These are phyloP conservation scores for Atta texana DNA, from an alignment of 1,140 invertebrate species.

Conservation along the genomic window DNA sequence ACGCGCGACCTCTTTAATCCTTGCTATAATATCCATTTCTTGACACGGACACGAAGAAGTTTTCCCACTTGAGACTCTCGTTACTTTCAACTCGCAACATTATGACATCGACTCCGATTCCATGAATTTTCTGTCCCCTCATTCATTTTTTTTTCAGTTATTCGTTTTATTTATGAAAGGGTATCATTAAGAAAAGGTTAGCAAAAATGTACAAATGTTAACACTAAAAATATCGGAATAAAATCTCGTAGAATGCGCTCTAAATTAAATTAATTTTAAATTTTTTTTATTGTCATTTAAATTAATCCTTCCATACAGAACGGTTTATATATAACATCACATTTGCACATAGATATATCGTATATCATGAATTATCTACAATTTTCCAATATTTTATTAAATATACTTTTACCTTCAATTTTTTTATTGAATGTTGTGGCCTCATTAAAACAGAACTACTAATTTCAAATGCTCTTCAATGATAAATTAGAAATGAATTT, in stretches of 20 bases:
- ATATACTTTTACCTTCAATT: not conserved
- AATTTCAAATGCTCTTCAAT: not conserved
- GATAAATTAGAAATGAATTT: not conserved
- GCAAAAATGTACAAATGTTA: not conserved
- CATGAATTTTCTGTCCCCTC: conserved; percentile 24
- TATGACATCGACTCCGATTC: conserved; percentile 24
- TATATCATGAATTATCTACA: not conserved
- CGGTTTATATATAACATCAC: not conserved
- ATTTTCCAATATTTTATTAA: conserved; percentile 37
- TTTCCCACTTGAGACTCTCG: conserved; percentile 69
- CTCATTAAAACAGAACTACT: not conserved
- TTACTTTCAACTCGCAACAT: conserved; percentile 65
- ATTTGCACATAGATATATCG: not conserved
- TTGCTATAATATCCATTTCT: conserved; percentile 57
- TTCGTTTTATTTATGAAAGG: conserved; percentile 35
- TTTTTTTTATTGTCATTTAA: not conserved
- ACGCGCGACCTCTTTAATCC: conserved; percentile 67
- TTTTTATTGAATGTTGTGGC: not conserved
- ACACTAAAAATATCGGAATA: not conserved
- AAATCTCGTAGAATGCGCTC: conserved; percentile 1
- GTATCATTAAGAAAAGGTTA: conserved; percentile 12
- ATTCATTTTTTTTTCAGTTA: conserved; percentile 37
- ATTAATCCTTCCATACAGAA: conserved; percentile 7
- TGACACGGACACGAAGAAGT: conserved; percentile 63
- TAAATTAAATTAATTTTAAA: conserved; percentile 23